A percentile compares a stretch with the other conserved stretches of the same genome.
These are phyloP conservation scores for Phodopus roborovskii DNA, from an alignment of 2,113 vertebrate species.

Conservation along the genomic window DNA sequence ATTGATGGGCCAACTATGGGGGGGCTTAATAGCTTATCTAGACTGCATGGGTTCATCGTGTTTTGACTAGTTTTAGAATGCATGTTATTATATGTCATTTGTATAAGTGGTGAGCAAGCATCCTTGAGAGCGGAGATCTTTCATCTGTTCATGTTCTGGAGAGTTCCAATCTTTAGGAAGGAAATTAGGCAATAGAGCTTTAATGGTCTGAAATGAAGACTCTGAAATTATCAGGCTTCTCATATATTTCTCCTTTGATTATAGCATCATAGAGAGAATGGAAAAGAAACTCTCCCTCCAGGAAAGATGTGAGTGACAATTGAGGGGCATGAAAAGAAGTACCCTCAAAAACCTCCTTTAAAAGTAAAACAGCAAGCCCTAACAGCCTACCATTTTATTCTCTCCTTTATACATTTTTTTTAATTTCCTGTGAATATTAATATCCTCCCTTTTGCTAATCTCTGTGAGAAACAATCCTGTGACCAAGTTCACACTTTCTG, in stretches of 20 bases:
- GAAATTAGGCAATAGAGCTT: conserved; percentile 86
- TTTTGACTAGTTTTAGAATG: conserved; percentile 87
- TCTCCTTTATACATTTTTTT: conserved; percentile 37
- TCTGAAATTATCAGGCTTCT: conserved; percentile 84
- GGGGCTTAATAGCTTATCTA: conserved; percentile 84
- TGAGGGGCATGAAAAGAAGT: conserved; percentile 62
- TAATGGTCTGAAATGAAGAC: conserved; percentile 88
- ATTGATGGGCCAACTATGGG: conserved; percentile 79
- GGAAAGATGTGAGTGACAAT: conserved; percentile 59
- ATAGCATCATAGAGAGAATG: conserved; percentile 77
- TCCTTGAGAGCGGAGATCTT: conserved; percentile 88
- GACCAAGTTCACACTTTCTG: not conserved
- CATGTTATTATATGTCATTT: conserved; percentile 94
- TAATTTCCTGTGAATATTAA: conserved; percentile 43
- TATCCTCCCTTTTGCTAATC: conserved; percentile 59
- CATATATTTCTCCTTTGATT: conserved; percentile 84
- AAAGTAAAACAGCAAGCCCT: conserved; percentile 64
- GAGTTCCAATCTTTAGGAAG: conserved; percentile 91
- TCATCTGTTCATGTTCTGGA: conserved; percentile 90
- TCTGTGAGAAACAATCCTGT: not conserved
- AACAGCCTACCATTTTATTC: conserved; percentile 56
- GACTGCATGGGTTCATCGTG: conserved; percentile 88
- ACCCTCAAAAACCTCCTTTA: conserved; percentile 56
- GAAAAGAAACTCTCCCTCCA: conserved; percentile 39
- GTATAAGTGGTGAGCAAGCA: conserved; percentile 88